Percentiles rank a stretch among this genome's conserved stretches.
Evolutionary conservation across 2,888 invertebrate genomes (phyloP).

Genomic region (Campopleginae sp.): DNA sequence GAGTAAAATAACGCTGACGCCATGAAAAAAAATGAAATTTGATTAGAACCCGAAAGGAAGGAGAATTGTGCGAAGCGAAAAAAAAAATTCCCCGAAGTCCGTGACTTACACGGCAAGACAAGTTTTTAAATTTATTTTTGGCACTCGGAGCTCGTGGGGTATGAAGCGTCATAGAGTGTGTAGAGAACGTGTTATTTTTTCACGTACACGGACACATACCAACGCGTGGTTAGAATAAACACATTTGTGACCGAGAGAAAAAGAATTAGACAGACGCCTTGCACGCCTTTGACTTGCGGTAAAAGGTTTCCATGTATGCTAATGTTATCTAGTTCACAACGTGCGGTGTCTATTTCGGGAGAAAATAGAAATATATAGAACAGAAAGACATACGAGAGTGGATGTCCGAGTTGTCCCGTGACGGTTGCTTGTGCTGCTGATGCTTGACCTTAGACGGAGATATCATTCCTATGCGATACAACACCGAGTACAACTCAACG

Average conservation of each 20-base stretch:
- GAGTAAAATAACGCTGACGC: neutral
- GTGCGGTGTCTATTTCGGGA: slow-evolving; percentile 13
- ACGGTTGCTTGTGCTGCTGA: slow-evolving; percentile 77
- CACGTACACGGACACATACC: slow-evolving; percentile 9
- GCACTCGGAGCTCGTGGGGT: slow-evolving; percentile 25
- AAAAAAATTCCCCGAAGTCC: neutral
- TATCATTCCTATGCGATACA: slow-evolving; percentile 83
- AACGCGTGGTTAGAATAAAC: slow-evolving; percentile 2
- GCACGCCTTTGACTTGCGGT: slow-evolving; percentile 37
- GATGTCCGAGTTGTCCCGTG: slow-evolving; percentile 70
- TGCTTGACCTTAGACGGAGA: slow-evolving; percentile 83
- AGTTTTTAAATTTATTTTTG: slow-evolving; percentile 10
- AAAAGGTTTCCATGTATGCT: slow-evolving; percentile 26
- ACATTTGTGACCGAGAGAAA: neutral
- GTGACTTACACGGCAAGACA: neutral
- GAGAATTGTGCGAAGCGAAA: neutral
- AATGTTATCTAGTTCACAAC: neutral
- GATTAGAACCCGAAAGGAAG: neutral
- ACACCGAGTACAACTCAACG: slow-evolving; percentile 71
- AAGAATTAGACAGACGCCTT: neutral
- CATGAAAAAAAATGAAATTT: slow-evolving; percentile 10
- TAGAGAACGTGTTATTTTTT: slow-evolving; percentile 16
- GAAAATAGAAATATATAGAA: slow-evolving; percentile 10
- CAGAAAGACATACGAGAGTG: slow-evolving; percentile 72
- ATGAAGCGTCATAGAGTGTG: slow-evolving; percentile 22